Base-by-base conservation (phyloP, 2,888 invertebrate genomes). In the Caenorhabditis macrosperma region DNA sequence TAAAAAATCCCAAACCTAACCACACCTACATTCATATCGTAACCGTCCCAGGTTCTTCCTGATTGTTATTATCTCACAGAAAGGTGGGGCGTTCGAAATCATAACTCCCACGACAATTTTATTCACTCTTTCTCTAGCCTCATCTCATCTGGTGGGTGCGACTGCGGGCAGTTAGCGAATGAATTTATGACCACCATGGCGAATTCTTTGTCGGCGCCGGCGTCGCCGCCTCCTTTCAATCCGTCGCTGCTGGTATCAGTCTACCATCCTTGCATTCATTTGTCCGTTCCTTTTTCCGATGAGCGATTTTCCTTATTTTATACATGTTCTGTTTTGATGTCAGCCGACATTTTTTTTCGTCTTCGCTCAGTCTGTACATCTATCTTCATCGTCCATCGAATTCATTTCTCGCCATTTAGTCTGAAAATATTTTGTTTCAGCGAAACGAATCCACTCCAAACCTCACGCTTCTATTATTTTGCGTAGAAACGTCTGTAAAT, bases 161-260 rank as follows among this genome's bases (percentile, higher is more conserved):
- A 59, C 59, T 20, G n/a, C 17, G 12, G 59, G 57, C 61, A 71
- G 55, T 61, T 71, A 71, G 71, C 61, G 46, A 33, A 30, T 48
- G 64, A 64, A 74, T 74, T 74, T 74, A 74, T 74, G 59, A 46
- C 72, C 72, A 64, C 57, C 57, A 52, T 74, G 74, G 74, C 35
- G 59, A 55, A 50, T 28, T 64, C 74, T 74, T 74, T 64, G 63
- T 12, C 38, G 63, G 55, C 52, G 63, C 72, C 72, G 72, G 48
- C 64, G 48, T 41, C 64, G 48, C 44, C 59, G 59, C 46, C 55
- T 15, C 35, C 72, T 17, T 57, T 48, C 33, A 17, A 52, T 72
- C 35, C 55, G 44, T 38, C 48, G 48, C 59, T 66, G 57, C 57
- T 72, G 46, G 44, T 63, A 74, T 63, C 63, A 63, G 48, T 63